Base-by-base conservation (phyloP, 2,888 invertebrate genomes). In the Himalopsyche kuldschensis region DNA sequence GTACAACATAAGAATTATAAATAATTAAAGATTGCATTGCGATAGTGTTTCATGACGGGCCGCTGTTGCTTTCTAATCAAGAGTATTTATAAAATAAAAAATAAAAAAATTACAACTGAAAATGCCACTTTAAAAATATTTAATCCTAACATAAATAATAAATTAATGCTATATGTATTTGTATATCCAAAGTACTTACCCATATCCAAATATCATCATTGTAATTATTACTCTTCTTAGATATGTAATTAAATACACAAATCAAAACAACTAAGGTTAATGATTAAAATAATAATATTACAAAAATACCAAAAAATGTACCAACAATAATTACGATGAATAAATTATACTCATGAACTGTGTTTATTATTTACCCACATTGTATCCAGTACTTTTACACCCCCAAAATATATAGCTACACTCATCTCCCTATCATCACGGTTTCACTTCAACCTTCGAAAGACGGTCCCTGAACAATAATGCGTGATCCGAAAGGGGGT, bases 171-270 rank as follows among this genome's bases (percentile, higher is more conserved):
- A 83, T 48, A 86, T 83, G 85, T 85, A 83, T 85, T 85, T 85
- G 85, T 86, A 85, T 84, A 86, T 84, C 86, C 84, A 84, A 84
- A 84, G 41, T 84, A 84, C 77, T 84, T 82, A 4, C 86, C 86
- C 86, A 86, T 86, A 86, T 86, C 86, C 84, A 85, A 85, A 85
- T 85, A 85, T 85, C 84, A 85, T 85, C 81, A 85, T 84, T 84
- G 84, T 85, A 85, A 85, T 85, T 83, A 86, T 82, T 85, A 86
- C 81, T 86, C 85, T 84, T 86, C 82, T 80, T 86, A 86, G 85
- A 76, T 82, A 86, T 84, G 79, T 85, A 83, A 84, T 86, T 84
- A 81, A 84, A 85, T 79, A 86, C 84, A 84, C 84, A 86, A 83
- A 84, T 83, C 80, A 84, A 41, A 83, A 85, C 83, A 84, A 86